phyloP scores from a whole-genome alignment of 2,888 invertebrate genomes.

The Laspeyria flexula region DNA sequence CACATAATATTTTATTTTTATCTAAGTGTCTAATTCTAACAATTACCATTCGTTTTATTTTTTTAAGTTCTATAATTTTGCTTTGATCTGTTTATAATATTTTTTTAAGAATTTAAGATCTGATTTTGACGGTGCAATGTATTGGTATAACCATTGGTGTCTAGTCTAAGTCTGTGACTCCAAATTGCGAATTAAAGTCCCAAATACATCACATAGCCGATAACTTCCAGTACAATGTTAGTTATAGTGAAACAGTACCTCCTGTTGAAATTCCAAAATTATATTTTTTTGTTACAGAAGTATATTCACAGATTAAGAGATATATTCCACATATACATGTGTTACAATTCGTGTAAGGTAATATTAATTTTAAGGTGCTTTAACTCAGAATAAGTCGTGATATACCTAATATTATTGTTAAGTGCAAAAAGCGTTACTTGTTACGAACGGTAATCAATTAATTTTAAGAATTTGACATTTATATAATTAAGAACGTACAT shows the following conservation, averaged over 20 bases:
- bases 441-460: constrained; percentile 52
- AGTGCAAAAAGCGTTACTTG: constrained; percentile 50
- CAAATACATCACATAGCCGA: constrained; percentile 65
- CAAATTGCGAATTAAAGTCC: constrained; percentile 40
- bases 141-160: constrained; percentile 44
- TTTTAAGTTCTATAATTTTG: constrained; percentile 83
- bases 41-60: constrained; percentile 75
- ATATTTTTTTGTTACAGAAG: constrained; percentile 72
- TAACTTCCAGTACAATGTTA: constrained; percentile 71
- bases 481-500: constrained; percentile 37
- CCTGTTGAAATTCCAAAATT: constrained; percentile 79
- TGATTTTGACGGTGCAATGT: constrained; percentile 71
- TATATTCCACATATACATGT: constrained; percentile 65
- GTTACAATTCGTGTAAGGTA: constrained; percentile 63
- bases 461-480: constrained; percentile 51
- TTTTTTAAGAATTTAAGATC: constrained; percentile 67
- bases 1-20: constrained; percentile 72
- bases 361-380: constrained; percentile 77
- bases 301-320: constrained; percentile 70
- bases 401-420: constrained; percentile 63
- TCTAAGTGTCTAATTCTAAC: constrained; percentile 78
- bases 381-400: constrained; percentile 80
- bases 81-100: constrained; percentile 81
- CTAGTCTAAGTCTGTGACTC: constrained; percentile 49
- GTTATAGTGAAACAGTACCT: constrained; percentile 67